Percentiles rank a stretch among this genome's conserved stretches.
Conservation (phyloP, 2,113 vertebrate species). For the Lasiurus cinereus region DNA sequence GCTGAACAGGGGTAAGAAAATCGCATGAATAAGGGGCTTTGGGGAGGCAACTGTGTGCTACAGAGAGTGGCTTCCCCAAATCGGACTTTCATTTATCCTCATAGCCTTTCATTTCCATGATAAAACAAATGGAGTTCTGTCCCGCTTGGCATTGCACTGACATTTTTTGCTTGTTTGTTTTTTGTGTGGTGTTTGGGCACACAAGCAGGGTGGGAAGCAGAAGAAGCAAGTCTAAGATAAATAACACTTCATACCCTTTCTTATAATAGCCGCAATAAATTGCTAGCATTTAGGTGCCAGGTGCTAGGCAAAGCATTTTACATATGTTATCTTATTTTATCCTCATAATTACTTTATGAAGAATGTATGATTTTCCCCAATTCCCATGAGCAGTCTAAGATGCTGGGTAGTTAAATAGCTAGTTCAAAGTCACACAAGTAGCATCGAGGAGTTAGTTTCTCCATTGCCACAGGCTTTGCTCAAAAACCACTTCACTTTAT, state of each 20-base stretch:
- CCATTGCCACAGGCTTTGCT: neutral
- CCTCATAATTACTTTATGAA: constrained; percentile 47
- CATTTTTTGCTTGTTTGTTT: neutral
- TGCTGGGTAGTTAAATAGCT: neutral
- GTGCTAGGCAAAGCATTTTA: constrained; percentile 57
- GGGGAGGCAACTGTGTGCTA: neutral
- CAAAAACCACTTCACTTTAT: neutral
- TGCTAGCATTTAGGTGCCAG: neutral
- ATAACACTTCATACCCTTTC: neutral
- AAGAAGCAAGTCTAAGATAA: constrained; percentile 24
- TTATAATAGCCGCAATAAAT: constrained; percentile 31
- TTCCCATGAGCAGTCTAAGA: neutral
- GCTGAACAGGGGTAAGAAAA: neutral
- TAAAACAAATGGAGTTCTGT: neutral
- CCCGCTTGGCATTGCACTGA: neutral
- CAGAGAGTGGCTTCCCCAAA: neutral
- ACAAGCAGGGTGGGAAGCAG: neutral
- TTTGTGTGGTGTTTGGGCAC: neutral
- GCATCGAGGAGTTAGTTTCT: neutral
- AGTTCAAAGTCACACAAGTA: constrained; percentile 22
- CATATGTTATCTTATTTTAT: constrained; percentile 56
- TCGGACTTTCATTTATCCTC: neutral
- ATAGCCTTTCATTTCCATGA: constrained; percentile 38
- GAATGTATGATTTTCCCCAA: neutral
- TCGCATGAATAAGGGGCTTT: neutral